Evolutionary conservation across 2,113 vertebrate genomes (phyloP), one percentile per base, ranked within the genome.

Genomic region (Cyprinodon variegatus): DNA sequence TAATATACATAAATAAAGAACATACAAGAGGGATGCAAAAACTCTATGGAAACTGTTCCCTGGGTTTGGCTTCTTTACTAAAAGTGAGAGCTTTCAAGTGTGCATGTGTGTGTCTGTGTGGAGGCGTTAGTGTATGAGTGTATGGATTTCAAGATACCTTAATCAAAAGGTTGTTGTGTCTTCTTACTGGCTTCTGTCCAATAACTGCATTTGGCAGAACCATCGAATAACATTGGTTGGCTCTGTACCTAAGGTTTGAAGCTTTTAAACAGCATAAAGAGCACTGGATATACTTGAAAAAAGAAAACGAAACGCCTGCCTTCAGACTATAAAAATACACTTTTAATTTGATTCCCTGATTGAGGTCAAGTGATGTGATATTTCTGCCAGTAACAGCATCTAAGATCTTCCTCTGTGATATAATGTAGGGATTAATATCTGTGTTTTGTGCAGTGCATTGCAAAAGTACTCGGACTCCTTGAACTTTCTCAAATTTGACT

Each of bases 1-100:
- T 66, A 90, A 86, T 70, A 89, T 81, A 91, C 81, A 91, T 87
- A 93, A 93, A 90, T 91, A 92, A 89, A 74, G 83, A 81, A 84
- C 74, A 83, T 71, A 86, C 73, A 29, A 60, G 50, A 57, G 50
- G 50, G 50, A 15, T 14, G 45, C 14, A 37, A 40, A 46, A 43
- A n/a, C 71, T 82, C 57, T 64, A 81, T 72, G 45, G 72, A 70
- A 68, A 67, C 76, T 41, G 65, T 50, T 65, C 87, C 83, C 79
- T 87, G 86, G 82, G 82, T 82, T 86, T 84, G 83, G 80, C 61
- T 80, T 17, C 41, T 78, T 77, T 36, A 59, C 77, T 72, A 75
- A 82, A 66, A 85, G 66, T 22, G 29, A 82, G 83, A 74, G 61
- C 50, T 57, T 64, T 75, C 61, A 40, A 22, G 53, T 43, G 50